Conservation (phyloP, 2,113 vertebrate species). For the Nothocercus nigrocapillus region DNA sequence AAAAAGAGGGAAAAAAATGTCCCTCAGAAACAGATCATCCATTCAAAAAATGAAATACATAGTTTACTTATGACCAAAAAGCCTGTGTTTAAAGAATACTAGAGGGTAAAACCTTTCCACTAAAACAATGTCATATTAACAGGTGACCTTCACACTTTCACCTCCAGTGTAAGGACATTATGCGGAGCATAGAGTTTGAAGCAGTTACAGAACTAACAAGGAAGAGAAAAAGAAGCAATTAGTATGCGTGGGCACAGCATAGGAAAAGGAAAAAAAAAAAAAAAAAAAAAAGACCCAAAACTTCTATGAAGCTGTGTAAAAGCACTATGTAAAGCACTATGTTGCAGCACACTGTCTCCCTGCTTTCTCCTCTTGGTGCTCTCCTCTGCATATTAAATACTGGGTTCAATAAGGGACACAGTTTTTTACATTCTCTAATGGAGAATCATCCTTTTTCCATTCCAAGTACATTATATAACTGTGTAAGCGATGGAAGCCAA, state of each 20-base stretch:
- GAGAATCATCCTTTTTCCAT: slow-evolving; percentile 38
- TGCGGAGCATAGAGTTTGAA: slow-evolving; percentile 2
- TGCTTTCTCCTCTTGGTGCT: background rate
- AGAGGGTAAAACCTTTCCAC: slow-evolving; percentile 15
- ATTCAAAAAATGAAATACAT: slow-evolving; percentile 42
- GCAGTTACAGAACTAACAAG: slow-evolving; percentile 42
- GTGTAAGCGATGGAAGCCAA: slow-evolving; percentile 1
- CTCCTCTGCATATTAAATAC: slow-evolving; percentile 63
- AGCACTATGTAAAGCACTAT: background rate
- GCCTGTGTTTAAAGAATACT: slow-evolving; percentile 23
- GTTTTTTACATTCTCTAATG: slow-evolving; percentile 41
- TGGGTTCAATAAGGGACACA: slow-evolving; percentile 54
- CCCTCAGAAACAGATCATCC: background rate
- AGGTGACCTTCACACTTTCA: slow-evolving; percentile 48
- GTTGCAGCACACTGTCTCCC: background rate
- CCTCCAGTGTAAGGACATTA: background rate
- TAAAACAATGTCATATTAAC: background rate
- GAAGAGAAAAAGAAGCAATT: slow-evolving; percentile 46
- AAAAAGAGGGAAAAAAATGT: slow-evolving; percentile 43
- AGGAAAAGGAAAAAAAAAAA: background rate
- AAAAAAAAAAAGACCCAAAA: background rate
- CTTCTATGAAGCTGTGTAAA: background rate
- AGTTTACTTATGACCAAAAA: slow-evolving; percentile 37
- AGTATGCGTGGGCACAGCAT: slow-evolving; percentile 27
- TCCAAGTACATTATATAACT: slow-evolving; percentile 55